Evolutionary conservation across 2,888 invertebrate species (phyloP).

Genomic region (Odontothrips loti): DNA sequence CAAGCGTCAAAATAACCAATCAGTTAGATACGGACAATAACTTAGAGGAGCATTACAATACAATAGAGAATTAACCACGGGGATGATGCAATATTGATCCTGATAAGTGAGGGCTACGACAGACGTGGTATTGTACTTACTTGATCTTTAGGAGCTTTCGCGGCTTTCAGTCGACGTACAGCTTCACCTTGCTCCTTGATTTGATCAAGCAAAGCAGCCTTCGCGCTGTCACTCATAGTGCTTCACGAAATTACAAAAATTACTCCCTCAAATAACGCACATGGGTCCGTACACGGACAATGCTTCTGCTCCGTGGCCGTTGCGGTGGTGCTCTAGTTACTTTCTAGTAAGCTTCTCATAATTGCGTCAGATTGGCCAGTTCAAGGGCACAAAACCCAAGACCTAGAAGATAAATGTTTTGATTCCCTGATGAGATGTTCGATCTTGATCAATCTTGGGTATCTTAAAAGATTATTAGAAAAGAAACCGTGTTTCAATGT

Average conservation of each 20-base stretch:
- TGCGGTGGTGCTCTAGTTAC: background rate
- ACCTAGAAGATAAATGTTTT: no score
- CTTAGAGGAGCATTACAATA: background rate
- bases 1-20: background rate
- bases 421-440: no score
- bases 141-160: conserved; percentile 72
- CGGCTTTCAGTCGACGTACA: conserved; percentile 74
- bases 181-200: conserved; percentile 73
- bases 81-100: conserved; percentile 20
- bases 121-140: conserved; percentile 32
- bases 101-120: conserved; percentile 1
- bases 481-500: background rate
- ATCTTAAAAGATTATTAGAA: background rate
- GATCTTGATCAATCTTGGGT: background rate
- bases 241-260: background rate
- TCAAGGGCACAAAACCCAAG: background rate
- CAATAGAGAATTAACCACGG: background rate
- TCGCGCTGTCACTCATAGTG: conserved; percentile 37
- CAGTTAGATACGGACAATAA: background rate
- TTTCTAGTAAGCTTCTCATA: background rate
- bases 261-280: background rate
- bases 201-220: conserved; percentile 45
- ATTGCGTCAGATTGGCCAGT: background rate
- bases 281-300: background rate
- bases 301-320: conserved; percentile 14